Percentiles rank a stretch among this genome's conserved stretches.
phyloP scores from a whole-genome alignment of 2,797 vertebrate genomes.

The Myotis myotis region DNA sequence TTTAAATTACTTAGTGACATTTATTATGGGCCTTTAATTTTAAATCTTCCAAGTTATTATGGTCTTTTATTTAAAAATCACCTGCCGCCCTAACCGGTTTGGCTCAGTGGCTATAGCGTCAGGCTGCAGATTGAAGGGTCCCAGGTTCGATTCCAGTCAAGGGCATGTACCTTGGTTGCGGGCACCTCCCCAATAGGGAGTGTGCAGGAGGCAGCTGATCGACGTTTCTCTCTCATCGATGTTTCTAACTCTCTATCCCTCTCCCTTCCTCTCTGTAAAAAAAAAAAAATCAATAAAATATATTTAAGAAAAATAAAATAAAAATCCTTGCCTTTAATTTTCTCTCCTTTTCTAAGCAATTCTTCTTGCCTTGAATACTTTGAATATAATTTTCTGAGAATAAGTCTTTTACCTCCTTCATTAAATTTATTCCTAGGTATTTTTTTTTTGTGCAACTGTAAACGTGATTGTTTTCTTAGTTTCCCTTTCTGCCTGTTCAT shows the following conservation, averaged over 20 bases:
- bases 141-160: too few relatives aligned
- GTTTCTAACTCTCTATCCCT: too few relatives aligned
- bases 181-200: too few relatives aligned
- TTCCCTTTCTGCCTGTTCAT: neutral
- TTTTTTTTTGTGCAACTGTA: neutral
- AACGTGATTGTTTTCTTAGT: neutral
- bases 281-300: too few relatives aligned
- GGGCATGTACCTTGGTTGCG: too few relatives aligned
- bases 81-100: too few relatives aligned
- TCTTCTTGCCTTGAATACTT: neutral
- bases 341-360: neutral
- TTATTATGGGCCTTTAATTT: neutral
- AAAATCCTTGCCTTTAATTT: neutral
- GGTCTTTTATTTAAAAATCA: neutral
- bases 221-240: too few relatives aligned
- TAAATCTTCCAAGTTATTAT: neutral
- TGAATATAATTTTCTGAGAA: neutral
- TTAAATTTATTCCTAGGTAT: neutral
- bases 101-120: too few relatives aligned
- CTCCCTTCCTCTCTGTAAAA: too few relatives aligned
- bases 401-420: neutral
- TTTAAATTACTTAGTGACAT: neutral
- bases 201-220: too few relatives aligned
- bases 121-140: too few relatives aligned
- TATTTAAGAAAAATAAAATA: too few relatives aligned